Percentiles rank a stretch among this genome's conserved stretches.
phyloP scores from a whole-genome alignment of 2,888 invertebrate species.

The Odontocerum albicorne region DNA sequence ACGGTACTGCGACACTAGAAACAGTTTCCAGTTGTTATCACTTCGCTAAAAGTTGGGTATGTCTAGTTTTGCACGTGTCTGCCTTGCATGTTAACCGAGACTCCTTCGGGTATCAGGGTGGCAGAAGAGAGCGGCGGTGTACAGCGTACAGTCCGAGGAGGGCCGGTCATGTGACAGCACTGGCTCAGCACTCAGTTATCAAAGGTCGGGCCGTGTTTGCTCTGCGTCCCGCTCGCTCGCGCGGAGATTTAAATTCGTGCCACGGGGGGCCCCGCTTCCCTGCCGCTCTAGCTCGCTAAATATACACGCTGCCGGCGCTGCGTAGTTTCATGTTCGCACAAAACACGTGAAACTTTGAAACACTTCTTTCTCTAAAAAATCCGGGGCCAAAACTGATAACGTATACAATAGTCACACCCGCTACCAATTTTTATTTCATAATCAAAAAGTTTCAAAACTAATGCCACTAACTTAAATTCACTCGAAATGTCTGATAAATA shows the following conservation, averaged over 20 bases:
- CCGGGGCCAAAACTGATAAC: too few relatives aligned
- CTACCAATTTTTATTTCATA: too few relatives aligned
- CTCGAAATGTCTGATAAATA: neutral
- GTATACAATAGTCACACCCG: too few relatives aligned
- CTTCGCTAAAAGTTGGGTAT: too few relatives aligned
- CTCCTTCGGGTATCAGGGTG: too few relatives aligned
- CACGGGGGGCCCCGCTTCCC: slow-evolving; percentile 14
- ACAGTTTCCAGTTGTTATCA: neutral
- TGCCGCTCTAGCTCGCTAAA: slow-evolving; percentile 26
- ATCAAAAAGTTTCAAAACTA: neutral
- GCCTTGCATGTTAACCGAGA: too few relatives aligned
- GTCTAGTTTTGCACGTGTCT: too few relatives aligned
- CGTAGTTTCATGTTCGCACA: slow-evolving; percentile 51
- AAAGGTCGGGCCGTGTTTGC: slow-evolving; percentile 26
- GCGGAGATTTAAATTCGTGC: slow-evolving; percentile 31
- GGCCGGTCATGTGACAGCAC: slow-evolving; percentile 16
- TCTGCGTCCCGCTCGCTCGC: slow-evolving; percentile 23
- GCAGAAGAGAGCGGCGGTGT: too few relatives aligned
- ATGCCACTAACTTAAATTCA: neutral
- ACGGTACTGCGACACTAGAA: neutral
- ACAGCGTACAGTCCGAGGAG: too few relatives aligned
- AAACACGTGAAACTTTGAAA: slow-evolving; percentile 46
- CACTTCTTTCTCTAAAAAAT: neutral
- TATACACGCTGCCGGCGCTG: slow-evolving; percentile 57
- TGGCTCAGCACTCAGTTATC: slow-evolving; percentile 13